A percentile compares a stretch with the other conserved stretches of the same genome.
Evolutionary conservation across 2,113 vertebrate genomes (phyloP).

Genomic region (Meles meles): DNA sequence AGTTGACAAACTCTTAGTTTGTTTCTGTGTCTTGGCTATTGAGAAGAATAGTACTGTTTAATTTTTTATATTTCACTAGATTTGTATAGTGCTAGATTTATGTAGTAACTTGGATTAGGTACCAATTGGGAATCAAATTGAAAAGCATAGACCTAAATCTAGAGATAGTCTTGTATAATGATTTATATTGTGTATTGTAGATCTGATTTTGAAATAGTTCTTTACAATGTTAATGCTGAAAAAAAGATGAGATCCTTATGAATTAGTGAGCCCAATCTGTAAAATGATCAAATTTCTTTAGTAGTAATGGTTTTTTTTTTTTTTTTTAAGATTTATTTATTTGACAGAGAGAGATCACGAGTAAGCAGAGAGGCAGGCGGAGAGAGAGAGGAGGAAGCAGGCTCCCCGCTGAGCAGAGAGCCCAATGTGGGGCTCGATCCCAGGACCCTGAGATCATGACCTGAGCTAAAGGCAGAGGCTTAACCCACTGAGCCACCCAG

Average conservation of each 20-base stretch:
- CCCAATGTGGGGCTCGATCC: too few relatives aligned
- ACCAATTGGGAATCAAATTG: constrained; percentile 39
- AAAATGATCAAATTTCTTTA: constrained; percentile 61
- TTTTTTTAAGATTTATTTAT: too few relatives aligned
- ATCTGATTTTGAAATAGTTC: constrained; percentile 65
- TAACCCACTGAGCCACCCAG: too few relatives aligned
- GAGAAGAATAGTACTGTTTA: background rate
- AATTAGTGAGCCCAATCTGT: constrained; percentile 54
- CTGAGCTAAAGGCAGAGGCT: too few relatives aligned
- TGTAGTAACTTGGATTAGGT: constrained; percentile 38
- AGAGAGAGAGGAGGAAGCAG: too few relatives aligned
- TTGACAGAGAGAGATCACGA: too few relatives aligned
- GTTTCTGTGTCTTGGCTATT: background rate
- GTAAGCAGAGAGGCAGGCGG: too few relatives aligned
- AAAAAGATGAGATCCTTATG: constrained; percentile 36
- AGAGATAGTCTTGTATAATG: constrained; percentile 41
- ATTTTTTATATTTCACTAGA: background rate
- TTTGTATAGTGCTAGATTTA: constrained; percentile 1
- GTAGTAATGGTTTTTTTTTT: constrained; percentile 64
- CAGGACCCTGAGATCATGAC: too few relatives aligned
- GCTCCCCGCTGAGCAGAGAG: too few relatives aligned
- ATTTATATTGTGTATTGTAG: constrained; percentile 59
- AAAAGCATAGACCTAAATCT: constrained; percentile 52
- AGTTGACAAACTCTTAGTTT: background rate
- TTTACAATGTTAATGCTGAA: constrained; percentile 53